Evolutionary conservation across 2,113 vertebrate genomes (phyloP), one percentile per base, ranked within the genome.

Genomic region (Hyaena hyaena): DNA sequence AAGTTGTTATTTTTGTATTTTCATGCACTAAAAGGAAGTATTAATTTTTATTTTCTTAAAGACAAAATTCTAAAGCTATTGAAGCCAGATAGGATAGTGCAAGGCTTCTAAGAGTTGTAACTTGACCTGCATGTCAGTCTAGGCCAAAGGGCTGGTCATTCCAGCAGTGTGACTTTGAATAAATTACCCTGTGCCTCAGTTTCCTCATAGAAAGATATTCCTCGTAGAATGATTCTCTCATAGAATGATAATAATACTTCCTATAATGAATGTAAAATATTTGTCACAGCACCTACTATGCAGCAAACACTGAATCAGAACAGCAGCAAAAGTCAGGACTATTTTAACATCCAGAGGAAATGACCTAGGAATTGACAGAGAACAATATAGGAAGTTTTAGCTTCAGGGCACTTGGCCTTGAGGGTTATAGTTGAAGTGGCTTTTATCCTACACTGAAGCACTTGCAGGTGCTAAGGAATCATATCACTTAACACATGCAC

Each of bases 401-500:
- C 94, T 82, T 73, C 14, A 4, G 53, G 88, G 43, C 15, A 28
- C 55, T 89, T 94, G 77, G 50, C n/a, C 94, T 89, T 58, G 66
- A 94, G 39, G 74, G 10, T 39, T 87, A 26, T n/a, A 48, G 79
- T 91, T 81, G 53, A 96, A 90, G 53, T 39, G 23, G 35, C 84
- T 96, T 97, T 93, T 31, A 80, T 21, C 17, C 28, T n/a, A 24
- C 6, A 65, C 39, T n/a, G 15, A 53, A 66, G n/a, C 21, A 39
- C 71, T 76, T 76, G 61, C 21, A 74, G 63, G 74, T 79, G 66
- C 79, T 53, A 50, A 95, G 85, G 11, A 86, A 90, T 82, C 21
- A 71, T 93, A 58, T 90, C 84, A 14, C 85, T 97, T 95, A 95
- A 85, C 93, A 95, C 81, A 81, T 80, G 69, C 82, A 90, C 35